Evolutionary conservation across 2,888 invertebrate species (phyloP), one percentile per base, ranked within the genome.

Genomic region (Polyommatus iphigenia): DNA sequence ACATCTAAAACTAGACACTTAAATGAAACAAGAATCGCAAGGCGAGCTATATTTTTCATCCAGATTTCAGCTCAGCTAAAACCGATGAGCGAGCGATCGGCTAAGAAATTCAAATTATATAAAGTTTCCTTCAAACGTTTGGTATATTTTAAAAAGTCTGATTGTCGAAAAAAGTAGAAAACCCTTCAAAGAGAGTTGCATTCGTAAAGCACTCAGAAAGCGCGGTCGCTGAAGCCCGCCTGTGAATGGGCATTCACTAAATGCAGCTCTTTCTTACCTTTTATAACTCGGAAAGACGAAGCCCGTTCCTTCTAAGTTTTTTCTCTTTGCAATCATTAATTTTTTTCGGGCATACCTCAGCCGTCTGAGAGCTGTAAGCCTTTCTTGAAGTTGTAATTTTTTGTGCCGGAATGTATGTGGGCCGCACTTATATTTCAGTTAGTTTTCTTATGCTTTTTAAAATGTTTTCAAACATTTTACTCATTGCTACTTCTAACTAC

Each of bases 171-270:
- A 91, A 91, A 89, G 88, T 85, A 85, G 86, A 87, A 88, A 86
- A 87, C 88, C 84, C 87, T 88, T 91, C 89, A 83, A 83, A 84
- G 82, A 82, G 83, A 84, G 83, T 83, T 83, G 84, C 84, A 83
- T 84, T 84, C 82, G 85, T 80, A 83, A 81, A 84, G 83, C 83
- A 83, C 82, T 83, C 90, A 82, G 84, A 84, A 92, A 91, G 88
- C 86, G 86, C 81, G 82, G 87, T 89, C 85, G 86, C 87, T 90
- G 91, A 90, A 90, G 90, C 87, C 85, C 88, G 86, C 85, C 87
- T 87, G 89, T 90, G 87, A 92, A 93, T 93, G 90, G 87, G 90
- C 89, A 93, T 94, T 94, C 93, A 93, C 91, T 91, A 93, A 93
- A 89, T 89, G 90, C 91, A 91, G 90, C 88, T 89, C 87, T 90